phyloP scores from a whole-genome alignment of 2,113 vertebrate genomes.

The Thinocorus orbignyianus region DNA sequence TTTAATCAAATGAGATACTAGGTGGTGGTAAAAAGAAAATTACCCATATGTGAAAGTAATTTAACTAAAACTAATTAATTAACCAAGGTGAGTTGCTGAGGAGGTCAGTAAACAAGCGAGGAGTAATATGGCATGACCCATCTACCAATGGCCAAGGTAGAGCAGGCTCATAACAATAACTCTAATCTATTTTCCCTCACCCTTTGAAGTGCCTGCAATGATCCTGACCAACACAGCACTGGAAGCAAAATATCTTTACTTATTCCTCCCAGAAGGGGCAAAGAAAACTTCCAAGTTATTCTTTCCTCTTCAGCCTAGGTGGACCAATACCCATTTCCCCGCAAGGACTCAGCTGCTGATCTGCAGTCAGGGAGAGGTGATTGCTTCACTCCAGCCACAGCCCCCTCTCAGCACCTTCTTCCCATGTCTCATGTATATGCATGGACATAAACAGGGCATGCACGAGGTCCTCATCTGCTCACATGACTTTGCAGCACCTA shows the following conservation, averaged over 20 bases:
- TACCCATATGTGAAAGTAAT: slow-evolving; percentile 37
- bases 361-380: background rate
- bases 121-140: background rate
- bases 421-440: fast-evolving
- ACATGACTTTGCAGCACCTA: background rate
- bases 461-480: background rate
- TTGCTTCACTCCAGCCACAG: background rate
- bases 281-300: background rate
- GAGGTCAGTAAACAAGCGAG: slow-evolving; percentile 30
- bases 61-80: slow-evolving; percentile 50
- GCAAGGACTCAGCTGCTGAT: background rate
- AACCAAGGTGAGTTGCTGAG: slow-evolving; percentile 12
- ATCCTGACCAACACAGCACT: background rate
- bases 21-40: background rate
- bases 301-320: background rate
- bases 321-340: background rate
- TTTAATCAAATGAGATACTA: background rate
- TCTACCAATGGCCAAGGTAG: background rate
- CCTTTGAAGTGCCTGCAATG: background rate
- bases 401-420: background rate
- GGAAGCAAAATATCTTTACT: background rate
- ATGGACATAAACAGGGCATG: fast-evolving
- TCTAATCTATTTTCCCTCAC: background rate
- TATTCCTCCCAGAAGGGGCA: background rate
- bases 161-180: background rate